Evolutionary conservation across 2,888 invertebrate species (phyloP).

Genomic region (Rotaria magnacalcarata): DNA sequence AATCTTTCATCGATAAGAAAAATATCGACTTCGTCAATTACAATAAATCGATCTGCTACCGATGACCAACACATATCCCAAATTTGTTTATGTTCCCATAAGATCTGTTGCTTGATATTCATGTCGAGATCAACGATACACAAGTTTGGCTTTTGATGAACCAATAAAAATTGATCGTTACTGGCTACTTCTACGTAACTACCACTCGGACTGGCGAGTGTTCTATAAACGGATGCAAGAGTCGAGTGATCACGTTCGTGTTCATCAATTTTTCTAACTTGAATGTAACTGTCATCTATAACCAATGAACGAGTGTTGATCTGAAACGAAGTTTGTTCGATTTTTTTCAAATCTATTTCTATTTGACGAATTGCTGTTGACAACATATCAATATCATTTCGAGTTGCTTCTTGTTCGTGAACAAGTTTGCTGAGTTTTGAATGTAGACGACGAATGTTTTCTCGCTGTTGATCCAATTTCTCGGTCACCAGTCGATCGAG

Average conservation of each 20-base stretch:
- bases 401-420: background rate
- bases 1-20: background rate
- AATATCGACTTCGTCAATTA: background rate
- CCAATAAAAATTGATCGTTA: background rate
- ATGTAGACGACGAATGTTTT: background rate
- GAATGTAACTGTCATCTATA: background rate
- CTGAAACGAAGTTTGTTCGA: background rate
- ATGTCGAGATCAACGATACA: background rate
- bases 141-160: background rate
- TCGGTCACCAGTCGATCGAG: background rate
- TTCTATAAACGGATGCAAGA: background rate
- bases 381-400: background rate
- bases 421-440: background rate
- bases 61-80: constrained; percentile 9
- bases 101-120: background rate
- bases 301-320: background rate
- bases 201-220: background rate
- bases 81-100: background rate
- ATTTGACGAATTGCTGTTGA: background rate
- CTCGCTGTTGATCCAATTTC: background rate
- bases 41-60: background rate
- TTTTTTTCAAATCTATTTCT: background rate
- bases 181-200: background rate
- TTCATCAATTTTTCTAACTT: background rate
- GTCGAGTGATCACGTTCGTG: background rate